Evolutionary conservation across 2,888 invertebrate genomes (phyloP), one percentile per base, ranked within the genome.

Genomic region (Nematopogon swammerdamellus): DNA sequence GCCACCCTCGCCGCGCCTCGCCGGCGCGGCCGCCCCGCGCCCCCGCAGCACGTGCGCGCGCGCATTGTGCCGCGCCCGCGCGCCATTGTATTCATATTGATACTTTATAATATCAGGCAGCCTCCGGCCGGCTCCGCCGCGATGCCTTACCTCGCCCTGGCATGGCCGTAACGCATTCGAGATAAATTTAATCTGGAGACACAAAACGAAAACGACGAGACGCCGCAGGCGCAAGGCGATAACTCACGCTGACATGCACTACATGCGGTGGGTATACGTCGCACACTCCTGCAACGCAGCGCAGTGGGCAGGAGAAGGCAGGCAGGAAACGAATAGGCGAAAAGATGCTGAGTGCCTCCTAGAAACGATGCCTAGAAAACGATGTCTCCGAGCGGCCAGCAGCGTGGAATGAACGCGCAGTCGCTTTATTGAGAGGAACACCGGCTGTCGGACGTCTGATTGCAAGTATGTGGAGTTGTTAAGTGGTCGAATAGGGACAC

Each of bases 41-140:
- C 50, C 46, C 17, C 47, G 19, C 46, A 64, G 70, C 76, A 73
- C 76, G 75, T 76, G 76, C 36, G 36, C 36, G n/a, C 3, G n/a
- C 11, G 6, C 36, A 36, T 36, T 36, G 36, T 36, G 36, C n/a
- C 36, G 5, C 8, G 59, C 60, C 59, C 63, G 14, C 10, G 14
- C n/a, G 14, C 54, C 54, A 72, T 73, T 73, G 72, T 74, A 65
- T 69, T 65, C 70, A 63, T 66, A 68, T 61, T 58, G 56, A 36
- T 36, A 36, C 36, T 36, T 36, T 36, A 36, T n/a, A n/a, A n/a
- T 36, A 36, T 36, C 11, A 36, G 36, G 36, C 36, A 36, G 36
- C n/a, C 36, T 36, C n/a, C 36, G 14, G 25, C n/a, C 36, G 14
- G 25, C 25, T 25, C 25, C 25, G 8, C n/a, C n/a, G n/a, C n/a